Percentiles rank a stretch among this genome's conserved stretches.
These are phyloP conservation scores for Pachyramphus minor DNA, from an alignment of 2,113 vertebrate genomes.

Conservation along the genomic window DNA sequence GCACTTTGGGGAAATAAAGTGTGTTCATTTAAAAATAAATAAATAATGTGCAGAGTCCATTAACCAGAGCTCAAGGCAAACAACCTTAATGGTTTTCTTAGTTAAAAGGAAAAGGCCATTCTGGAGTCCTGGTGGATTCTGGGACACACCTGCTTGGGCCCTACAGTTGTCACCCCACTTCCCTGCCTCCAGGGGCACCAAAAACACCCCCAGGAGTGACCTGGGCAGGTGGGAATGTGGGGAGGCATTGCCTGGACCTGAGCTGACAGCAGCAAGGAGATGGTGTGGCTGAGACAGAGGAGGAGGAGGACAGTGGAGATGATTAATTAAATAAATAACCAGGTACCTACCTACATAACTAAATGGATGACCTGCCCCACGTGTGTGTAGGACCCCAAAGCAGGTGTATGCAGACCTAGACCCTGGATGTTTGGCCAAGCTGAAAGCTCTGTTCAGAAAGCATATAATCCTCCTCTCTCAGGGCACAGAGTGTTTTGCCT, in stretches of 20 bases:
- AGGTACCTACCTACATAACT: rapidly evolving
- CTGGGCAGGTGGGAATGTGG: rapidly evolving
- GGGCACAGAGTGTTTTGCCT: rapidly evolving
- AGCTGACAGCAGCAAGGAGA: rapidly evolving
- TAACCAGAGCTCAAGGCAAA: slow-evolving; percentile 55
- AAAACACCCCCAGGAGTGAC: rapidly evolving
- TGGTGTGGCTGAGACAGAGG: background rate
- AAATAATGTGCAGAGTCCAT: slow-evolving; percentile 42
- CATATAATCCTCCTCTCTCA: background rate
- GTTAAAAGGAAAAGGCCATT: slow-evolving; percentile 29
- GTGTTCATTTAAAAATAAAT: slow-evolving; percentile 56
- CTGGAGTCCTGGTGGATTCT: background rate
- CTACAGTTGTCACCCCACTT: rapidly evolving
- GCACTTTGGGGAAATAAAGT: slow-evolving; percentile 60
- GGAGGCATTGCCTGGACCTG: rapidly evolving
- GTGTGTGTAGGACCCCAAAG: rapidly evolving
- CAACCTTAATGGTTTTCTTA: slow-evolving; percentile 39
- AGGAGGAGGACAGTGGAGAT: background rate
- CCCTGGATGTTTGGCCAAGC: too few relatives aligned
- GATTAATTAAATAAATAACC: background rate
- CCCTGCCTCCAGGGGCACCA: rapidly evolving
- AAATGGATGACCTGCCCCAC: rapidly evolving
- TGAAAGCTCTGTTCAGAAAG: rapidly evolving
- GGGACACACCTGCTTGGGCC: background rate
- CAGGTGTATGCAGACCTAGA: rapidly evolving